These are phyloP conservation scores for Physocephala rufipes DNA, from an alignment of 2,888 invertebrate species.

Conservation along the genomic window DNA sequence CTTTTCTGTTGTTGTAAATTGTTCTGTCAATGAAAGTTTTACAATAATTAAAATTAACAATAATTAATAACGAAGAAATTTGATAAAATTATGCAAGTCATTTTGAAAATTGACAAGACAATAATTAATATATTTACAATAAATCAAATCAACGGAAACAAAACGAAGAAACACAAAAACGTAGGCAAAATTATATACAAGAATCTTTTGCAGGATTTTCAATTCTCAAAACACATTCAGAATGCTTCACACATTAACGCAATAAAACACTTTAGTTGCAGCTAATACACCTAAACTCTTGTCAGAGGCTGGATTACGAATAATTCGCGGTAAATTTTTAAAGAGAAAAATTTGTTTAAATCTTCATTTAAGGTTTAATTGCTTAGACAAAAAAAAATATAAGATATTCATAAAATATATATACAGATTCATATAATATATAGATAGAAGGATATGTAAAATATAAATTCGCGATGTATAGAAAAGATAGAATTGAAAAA, in stretches of 20 bases:
- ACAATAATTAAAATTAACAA: neutral
- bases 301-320: neutral
- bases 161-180: too few species aligned
- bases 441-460: neutral
- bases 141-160: too few species aligned
- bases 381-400: neutral
- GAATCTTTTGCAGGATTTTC: neutral
- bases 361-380: too few species aligned
- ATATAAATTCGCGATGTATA: neutral
- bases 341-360: neutral
- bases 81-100: neutral
- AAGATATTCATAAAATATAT: neutral
- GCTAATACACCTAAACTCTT: conserved; percentile 5
- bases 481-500: neutral
- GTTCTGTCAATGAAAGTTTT: conserved; percentile 26
- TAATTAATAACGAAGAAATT: too few species aligned
- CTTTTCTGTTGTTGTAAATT: conserved; percentile 59
- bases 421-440: conserved; percentile 3
- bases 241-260: neutral
- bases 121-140: neutral
- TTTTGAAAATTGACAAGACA: neutral
- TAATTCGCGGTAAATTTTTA: too few species aligned
- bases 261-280: neutral
- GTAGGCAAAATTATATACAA: neutral
- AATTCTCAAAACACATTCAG: neutral